Evolutionary conservation across 1,140 invertebrate genomes (phyloP).

Genomic region (Drosophila hydei): DNA sequence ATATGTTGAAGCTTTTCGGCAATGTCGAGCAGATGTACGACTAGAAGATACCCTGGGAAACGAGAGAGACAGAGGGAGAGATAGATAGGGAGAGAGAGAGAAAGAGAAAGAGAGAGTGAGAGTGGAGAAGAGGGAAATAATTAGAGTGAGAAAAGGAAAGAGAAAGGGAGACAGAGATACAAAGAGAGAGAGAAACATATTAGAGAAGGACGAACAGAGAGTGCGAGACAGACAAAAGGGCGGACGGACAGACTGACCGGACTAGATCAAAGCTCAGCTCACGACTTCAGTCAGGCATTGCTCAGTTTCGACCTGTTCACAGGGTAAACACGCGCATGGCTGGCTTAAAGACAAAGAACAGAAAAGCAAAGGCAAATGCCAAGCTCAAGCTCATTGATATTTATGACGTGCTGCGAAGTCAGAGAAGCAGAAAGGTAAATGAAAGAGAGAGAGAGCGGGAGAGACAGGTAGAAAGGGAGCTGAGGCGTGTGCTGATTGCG

Average conservation of each 20-base stretch:
- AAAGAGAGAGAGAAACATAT: too few relatives aligned
- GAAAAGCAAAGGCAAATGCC: slow-evolving; percentile 9
- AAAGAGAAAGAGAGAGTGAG: neutral
- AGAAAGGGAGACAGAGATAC: too few relatives aligned
- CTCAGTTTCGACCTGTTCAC: too few relatives aligned
- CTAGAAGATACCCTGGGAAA: neutral
- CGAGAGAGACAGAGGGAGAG: too few relatives aligned
- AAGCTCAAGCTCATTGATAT: slow-evolving; percentile 56
- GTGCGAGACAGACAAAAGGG: too few relatives aligned
- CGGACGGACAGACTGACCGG: too few relatives aligned
- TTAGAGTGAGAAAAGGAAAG: too few relatives aligned
- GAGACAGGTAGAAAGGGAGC: neutral
- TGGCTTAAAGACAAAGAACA: slow-evolving; percentile 15
- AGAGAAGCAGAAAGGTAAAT: neutral
- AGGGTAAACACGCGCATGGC: slow-evolving; percentile 7
- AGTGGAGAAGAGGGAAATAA: too few relatives aligned
- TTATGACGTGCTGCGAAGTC: slow-evolving; percentile 36
- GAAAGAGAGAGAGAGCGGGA: neutral
- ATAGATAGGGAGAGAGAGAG: neutral
- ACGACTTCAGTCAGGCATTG: too few relatives aligned
- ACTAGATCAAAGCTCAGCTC: too few relatives aligned
- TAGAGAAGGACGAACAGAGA: too few relatives aligned
- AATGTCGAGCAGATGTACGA: slow-evolving; percentile 15
- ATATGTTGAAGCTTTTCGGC: slow-evolving; percentile 57
- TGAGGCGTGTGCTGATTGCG: slow-evolving; percentile 21